phyloP scores from a whole-genome alignment of 2,797 vertebrate species.

The Capromys pilorides region DNA sequence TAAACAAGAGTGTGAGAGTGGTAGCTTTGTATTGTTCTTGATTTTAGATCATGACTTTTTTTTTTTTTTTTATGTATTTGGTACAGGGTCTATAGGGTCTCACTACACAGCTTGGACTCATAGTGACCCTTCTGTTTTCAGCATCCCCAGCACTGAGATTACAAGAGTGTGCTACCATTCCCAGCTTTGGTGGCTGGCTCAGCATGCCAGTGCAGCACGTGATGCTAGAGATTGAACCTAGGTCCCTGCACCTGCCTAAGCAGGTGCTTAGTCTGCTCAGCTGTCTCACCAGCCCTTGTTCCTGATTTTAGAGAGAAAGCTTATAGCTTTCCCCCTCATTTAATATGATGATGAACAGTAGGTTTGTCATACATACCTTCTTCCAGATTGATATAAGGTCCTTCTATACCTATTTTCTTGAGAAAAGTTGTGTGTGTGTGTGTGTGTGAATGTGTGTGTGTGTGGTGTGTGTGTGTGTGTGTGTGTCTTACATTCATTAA shows the following conservation, averaged over 20 bases:
- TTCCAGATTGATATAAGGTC: neutral
- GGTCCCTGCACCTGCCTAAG: too few species aligned
- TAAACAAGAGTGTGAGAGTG: neutral
- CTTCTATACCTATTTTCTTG: neutral
- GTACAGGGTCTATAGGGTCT: too few species aligned
- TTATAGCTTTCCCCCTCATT: neutral
- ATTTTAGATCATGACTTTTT: neutral
- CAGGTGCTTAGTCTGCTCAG: too few species aligned
- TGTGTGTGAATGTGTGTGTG: neutral
- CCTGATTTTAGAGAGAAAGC: neutral
- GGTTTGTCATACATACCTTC: neutral
- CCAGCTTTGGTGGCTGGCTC: too few species aligned
- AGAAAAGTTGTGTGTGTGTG: neutral
- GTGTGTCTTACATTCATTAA: neutral
- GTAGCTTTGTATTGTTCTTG: neutral
- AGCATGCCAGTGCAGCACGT: too few species aligned
- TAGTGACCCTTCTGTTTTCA: too few species aligned
- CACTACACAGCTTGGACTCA: too few species aligned
- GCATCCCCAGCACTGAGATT: too few species aligned
- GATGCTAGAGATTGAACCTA: too few species aligned
- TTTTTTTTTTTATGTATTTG: too few species aligned
- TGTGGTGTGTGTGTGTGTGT: neutral
- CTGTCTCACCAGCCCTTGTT: neutral
- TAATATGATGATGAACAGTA: neutral
- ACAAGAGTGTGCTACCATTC: too few species aligned